Conservation (phyloP, 2,888 invertebrate species). For the Lymantria dispar region DNA sequence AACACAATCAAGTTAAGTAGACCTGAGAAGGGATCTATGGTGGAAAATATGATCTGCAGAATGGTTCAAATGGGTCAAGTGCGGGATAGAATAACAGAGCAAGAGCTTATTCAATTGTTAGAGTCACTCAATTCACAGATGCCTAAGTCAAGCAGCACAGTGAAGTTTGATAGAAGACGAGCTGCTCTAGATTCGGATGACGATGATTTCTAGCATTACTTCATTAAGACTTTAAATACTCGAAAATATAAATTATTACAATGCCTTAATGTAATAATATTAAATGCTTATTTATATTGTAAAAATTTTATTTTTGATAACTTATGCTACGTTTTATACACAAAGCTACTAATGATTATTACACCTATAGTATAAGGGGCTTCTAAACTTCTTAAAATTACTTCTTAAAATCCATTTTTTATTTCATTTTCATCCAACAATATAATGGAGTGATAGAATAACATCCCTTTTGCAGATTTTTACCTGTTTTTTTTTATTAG, state of each 20-base stretch:
- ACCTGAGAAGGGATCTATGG: conserved; percentile 97
- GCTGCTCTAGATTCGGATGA: conserved; percentile 94
- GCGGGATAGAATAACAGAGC: conserved; percentile 90
- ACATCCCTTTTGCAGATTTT: too few species aligned
- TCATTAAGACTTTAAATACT: conserved; percentile 6
- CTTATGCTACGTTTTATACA: neutral
- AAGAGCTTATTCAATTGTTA: conserved; percentile 91
- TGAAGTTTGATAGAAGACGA: conserved; percentile 95
- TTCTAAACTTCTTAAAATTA: too few species aligned
- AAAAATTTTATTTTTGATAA: neutral
- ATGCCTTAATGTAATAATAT: conserved; percentile 30
- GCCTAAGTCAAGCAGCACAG: conserved; percentile 89
- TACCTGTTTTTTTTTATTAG: too few species aligned
- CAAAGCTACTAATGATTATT: too few species aligned
- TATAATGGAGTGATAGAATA: too few species aligned
- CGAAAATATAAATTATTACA: conserved; percentile 11
- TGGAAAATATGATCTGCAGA: conserved; percentile 95
- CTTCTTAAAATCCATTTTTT: too few species aligned
- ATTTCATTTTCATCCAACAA: too few species aligned
- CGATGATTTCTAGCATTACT: conserved; percentile 71
- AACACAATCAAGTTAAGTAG: conserved; percentile 96
- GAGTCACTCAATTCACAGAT: conserved; percentile 94
- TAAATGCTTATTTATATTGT: conserved; percentile 32
- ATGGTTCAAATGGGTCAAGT: conserved; percentile 98
- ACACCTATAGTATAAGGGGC: too few species aligned